A percentile compares a stretch with the other conserved stretches of the same genome.
These are phyloP conservation scores for Notodonta ziczac DNA, from an alignment of 2,888 invertebrate species.

Conservation along the genomic window DNA sequence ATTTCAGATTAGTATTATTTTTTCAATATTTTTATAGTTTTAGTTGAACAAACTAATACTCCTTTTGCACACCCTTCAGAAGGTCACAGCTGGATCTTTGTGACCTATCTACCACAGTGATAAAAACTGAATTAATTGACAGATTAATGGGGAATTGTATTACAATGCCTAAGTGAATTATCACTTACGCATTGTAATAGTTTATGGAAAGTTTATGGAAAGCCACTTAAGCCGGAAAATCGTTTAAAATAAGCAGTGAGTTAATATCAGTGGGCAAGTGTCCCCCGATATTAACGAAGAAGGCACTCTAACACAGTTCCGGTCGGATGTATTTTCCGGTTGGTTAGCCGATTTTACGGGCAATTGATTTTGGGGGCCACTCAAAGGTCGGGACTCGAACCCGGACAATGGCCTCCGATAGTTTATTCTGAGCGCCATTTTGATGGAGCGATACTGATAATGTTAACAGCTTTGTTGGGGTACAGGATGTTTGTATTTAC, in stretches of 20 bases:
- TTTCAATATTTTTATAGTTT: no score
- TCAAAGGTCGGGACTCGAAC: conserved; percentile 64
- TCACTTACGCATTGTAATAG: no score
- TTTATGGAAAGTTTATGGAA: no score
- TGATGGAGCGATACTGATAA: conserved; percentile 67
- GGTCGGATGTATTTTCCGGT: conserved; percentile 80
- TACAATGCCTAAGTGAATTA: no score
- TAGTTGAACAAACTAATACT: no score
- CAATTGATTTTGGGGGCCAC: conserved; percentile 73
- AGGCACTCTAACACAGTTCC: conserved; percentile 58
- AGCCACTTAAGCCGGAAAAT: no score
- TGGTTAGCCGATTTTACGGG: conserved; percentile 82
- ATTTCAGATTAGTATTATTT: no score
- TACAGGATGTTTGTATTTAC: conserved; percentile 1
- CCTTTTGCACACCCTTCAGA: no score
- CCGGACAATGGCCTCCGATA: conserved; percentile 67
- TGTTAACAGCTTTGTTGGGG: conserved; percentile 57
- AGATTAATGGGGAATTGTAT: no score
- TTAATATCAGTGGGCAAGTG: background rate
- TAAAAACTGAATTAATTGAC: no score
- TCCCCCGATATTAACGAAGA: conserved; percentile 63
- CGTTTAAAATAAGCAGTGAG: background rate
- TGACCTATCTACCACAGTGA: no score
- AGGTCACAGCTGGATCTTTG: no score
- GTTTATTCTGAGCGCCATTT: conserved; percentile 73